Evolutionary conservation across 1,140 invertebrate genomes (phyloP).

Genomic region (Nautilus pompilius): DNA sequence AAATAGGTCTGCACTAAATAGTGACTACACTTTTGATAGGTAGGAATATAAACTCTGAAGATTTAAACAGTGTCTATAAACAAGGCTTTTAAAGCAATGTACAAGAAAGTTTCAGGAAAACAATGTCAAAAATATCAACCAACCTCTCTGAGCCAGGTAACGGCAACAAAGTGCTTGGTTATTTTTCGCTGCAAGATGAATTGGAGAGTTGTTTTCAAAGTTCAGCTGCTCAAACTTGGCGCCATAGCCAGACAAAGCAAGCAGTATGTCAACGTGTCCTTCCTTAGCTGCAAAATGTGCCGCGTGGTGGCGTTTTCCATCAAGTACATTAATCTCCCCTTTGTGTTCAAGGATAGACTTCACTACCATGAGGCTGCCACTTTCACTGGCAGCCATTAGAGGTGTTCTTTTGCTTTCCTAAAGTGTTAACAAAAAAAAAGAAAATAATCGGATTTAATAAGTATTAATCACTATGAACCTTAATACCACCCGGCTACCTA

Average conservation of each 20-base stretch:
- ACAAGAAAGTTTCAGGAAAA: too few relatives aligned
- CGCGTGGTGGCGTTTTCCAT: conserved; percentile 43
- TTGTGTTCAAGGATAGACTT: conserved; percentile 45
- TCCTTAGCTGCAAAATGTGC: conserved; percentile 52
- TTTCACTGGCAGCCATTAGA: conserved; percentile 50
- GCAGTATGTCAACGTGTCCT: conserved; percentile 44
- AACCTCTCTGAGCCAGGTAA: conserved; percentile 53
- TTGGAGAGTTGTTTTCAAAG: conserved; percentile 46
- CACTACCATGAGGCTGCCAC: conserved; percentile 48
- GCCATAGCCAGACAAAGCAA: conserved; percentile 46
- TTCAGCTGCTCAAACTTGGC: conserved; percentile 53
- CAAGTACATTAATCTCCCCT: conserved; percentile 43
- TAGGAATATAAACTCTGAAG: too few relatives aligned
- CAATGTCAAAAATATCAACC: too few relatives aligned
- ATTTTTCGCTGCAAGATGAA: conserved; percentile 47
- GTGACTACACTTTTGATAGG: too few relatives aligned
- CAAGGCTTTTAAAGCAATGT: too few relatives aligned
- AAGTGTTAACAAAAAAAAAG: conserved; percentile 6
- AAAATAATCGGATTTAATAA: neutral
- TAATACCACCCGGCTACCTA: too few relatives aligned
- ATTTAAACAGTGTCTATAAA: too few relatives aligned
- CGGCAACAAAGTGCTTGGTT: conserved; percentile 50
- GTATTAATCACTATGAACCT: too few relatives aligned
- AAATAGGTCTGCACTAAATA: too few relatives aligned
- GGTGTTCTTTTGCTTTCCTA: conserved; percentile 48